Conservation (phyloP, 2,113 vertebrate species). For the Xiphophorus hellerii region DNA sequence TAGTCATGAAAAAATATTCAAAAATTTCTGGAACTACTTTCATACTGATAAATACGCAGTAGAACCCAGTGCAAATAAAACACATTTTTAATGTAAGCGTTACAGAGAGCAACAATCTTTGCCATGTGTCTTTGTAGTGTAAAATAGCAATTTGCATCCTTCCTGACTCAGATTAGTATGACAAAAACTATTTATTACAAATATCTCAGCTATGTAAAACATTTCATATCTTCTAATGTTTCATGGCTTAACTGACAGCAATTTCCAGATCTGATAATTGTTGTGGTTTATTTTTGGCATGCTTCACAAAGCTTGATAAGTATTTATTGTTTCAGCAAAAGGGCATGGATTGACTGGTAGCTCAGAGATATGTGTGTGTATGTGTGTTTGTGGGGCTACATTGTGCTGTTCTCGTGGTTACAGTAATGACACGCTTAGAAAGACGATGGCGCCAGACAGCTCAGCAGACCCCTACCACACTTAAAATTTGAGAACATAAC, state of each 20-base stretch:
- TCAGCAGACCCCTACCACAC: conserved; percentile 51
- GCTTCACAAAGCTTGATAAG: conserved; percentile 29
- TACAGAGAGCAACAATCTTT: not conserved
- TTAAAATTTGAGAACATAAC: conserved; percentile 56
- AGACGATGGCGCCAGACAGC: conserved; percentile 67
- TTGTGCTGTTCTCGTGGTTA: conserved; percentile 61
- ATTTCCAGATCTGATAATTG: conserved; percentile 3
- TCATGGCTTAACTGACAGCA: not conserved
- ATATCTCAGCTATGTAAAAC: not conserved
- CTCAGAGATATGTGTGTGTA: not conserved
- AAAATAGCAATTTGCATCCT: not conserved
- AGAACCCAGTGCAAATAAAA: not conserved
- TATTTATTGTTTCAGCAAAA: conserved; percentile 33
- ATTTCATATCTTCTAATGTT: not conserved
- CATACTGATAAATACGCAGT: too few species aligned
- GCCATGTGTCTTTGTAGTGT: not conserved
- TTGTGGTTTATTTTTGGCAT: conserved; percentile 36
- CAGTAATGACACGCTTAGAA: conserved; percentile 72
- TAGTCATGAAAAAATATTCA: too few species aligned
- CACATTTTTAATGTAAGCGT: not conserved
- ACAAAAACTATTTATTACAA: conserved; percentile 9
- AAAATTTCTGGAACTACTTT: too few species aligned
- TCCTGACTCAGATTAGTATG: not conserved
- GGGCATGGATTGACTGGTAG: conserved; percentile 19
- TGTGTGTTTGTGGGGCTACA: conserved; percentile 14